Conservation (phyloP, 2,113 vertebrate genomes). For the Sakesphorus luctuosus region DNA sequence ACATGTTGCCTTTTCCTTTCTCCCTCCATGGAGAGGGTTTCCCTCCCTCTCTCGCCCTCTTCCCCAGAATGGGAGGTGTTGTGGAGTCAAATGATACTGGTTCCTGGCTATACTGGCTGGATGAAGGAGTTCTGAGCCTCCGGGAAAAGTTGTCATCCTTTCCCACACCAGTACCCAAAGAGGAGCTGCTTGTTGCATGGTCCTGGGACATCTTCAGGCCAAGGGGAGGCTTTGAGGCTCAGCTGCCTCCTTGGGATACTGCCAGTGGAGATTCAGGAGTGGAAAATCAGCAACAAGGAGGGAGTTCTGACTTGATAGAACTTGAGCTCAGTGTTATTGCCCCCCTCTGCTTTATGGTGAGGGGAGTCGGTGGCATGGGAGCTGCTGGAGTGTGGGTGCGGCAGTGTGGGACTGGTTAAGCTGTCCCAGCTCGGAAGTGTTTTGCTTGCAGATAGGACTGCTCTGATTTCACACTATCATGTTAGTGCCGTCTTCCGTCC, state of each 20-base stretch:
- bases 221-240: background rate
- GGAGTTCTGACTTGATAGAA: background rate
- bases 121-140: background rate
- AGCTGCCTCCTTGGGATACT: background rate
- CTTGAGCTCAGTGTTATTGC: background rate
- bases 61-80: background rate
- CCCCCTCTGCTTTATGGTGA: background rate
- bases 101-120: background rate
- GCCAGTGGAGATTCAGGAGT: background rate
- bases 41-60: background rate
- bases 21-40: background rate
- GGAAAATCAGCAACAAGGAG: background rate
- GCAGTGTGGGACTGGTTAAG: background rate
- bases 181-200: rapidly evolving
- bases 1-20: background rate
- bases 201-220: background rate
- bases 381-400: rapidly evolving
- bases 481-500: slow-evolving; percentile 62
- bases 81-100: background rate
- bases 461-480: slow-evolving; percentile 70
- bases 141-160: background rate
- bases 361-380: rapidly evolving
- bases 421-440: background rate
- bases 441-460: slow-evolving; percentile 66
- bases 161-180: rapidly evolving